Evolutionary conservation across 2,113 vertebrate genomes (phyloP).

Genomic region (Xenopus borealis): DNA sequence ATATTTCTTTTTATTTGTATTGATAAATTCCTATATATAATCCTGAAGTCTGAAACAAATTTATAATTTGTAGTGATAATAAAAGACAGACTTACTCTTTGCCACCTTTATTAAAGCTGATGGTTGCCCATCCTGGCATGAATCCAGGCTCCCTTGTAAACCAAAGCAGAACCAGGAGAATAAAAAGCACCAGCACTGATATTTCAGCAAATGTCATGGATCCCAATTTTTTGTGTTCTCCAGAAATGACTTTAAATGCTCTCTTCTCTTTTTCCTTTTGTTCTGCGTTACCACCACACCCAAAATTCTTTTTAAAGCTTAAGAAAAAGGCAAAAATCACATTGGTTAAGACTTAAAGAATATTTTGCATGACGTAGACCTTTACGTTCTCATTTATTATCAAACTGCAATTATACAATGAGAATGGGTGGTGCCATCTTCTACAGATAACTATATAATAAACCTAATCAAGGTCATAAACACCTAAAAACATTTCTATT

Average conservation of each 20-base stretch:
- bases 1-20: neutral
- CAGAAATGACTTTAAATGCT: conserved; percentile 70
- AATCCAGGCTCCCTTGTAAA: conserved; percentile 90
- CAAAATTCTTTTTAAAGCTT: conserved; percentile 79
- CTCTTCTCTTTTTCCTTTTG: conserved; percentile 49
- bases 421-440: no score
- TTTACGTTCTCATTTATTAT: neutral
- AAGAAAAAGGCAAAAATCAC: conserved; percentile 21
- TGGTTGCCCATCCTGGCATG: conserved; percentile 78
- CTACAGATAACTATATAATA: no score
- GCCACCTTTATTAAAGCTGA: conserved; percentile 58
- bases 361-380: neutral
- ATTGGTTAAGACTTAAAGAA: neutral
- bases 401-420: no score
- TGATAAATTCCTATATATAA: no score
- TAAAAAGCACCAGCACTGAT: conserved; percentile 68
- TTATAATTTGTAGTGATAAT: no score
- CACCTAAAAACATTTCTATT: no score
- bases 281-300: conserved; percentile 51
- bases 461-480: no score
- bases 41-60: no score
- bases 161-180: conserved; percentile 80
- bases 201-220: conserved; percentile 75
- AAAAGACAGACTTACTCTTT: conserved; percentile 62
- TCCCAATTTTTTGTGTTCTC: conserved; percentile 75